Evolutionary conservation across 2,888 invertebrate genomes (phyloP).

Genomic region (Aelia acuminata): DNA sequence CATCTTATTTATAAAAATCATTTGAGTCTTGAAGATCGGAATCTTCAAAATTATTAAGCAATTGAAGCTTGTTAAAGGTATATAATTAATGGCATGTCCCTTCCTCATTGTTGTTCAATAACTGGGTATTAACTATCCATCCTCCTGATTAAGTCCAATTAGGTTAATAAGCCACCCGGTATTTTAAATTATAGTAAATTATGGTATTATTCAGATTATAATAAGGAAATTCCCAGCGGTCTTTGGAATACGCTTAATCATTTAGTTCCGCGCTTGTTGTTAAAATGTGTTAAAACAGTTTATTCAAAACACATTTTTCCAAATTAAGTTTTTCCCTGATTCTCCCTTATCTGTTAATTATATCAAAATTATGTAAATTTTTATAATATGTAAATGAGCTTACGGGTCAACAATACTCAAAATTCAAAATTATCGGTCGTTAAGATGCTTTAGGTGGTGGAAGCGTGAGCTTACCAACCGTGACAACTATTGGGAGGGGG

Average conservation of each 20-base stretch:
- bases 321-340: background rate
- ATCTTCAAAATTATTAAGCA: background rate
- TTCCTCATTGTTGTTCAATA: conserved; percentile 17
- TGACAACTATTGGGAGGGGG: background rate
- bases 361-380: conserved; percentile 48
- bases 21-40: background rate
- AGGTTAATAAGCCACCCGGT: conserved; percentile 10
- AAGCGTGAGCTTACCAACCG: conserved; percentile 35
- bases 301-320: conserved; percentile 26
- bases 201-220: conserved; percentile 13
- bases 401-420: conserved; percentile 36
- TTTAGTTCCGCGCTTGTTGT: conserved; percentile 5
- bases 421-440: conserved; percentile 31
- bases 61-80: background rate
- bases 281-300: conserved; percentile 49
- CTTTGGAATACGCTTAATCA: conserved; percentile 13
- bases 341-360: conserved; percentile 17
- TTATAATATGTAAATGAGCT: conserved; percentile 42
- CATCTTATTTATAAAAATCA: background rate
- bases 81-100: background rate
- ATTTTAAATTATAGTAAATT: conserved; percentile 37
- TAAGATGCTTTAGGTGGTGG: conserved; percentile 17
- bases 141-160: conserved; percentile 12
- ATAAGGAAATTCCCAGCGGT: background rate
- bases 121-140: background rate